Conservation (phyloP, 2,888 invertebrate species). For the Archips xylosteana region DNA sequence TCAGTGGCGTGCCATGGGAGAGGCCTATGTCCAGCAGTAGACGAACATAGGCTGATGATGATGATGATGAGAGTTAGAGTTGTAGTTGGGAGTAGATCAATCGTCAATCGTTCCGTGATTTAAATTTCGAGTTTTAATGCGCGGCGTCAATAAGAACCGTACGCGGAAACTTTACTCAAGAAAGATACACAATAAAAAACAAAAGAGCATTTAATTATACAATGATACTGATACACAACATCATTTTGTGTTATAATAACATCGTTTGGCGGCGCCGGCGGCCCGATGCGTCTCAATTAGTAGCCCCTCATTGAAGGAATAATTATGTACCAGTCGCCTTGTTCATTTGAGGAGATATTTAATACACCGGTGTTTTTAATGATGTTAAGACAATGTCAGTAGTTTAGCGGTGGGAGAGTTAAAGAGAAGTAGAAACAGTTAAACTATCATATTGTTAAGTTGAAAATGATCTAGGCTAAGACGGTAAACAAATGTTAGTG, state of each 20-base stretch:
- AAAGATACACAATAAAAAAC: neutral
- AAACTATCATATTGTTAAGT: too few species aligned
- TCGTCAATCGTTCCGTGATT: too few species aligned
- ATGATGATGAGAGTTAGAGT: too few species aligned
- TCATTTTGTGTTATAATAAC: slow-evolving; percentile 15
- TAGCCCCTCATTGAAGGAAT: neutral
- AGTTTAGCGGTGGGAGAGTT: too few species aligned
- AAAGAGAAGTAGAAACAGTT: too few species aligned
- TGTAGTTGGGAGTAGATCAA: too few species aligned
- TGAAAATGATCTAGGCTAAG: too few species aligned
- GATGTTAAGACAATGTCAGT: neutral
- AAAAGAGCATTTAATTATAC: slow-evolving; percentile 1
- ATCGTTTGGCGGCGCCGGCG: slow-evolving; percentile 9
- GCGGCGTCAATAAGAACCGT: neutral
- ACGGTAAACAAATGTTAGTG: too few species aligned
- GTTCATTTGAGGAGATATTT: slow-evolving; percentile 5
- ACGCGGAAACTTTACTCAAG: neutral
- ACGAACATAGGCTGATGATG: too few species aligned
- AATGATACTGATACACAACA: slow-evolving; percentile 8
- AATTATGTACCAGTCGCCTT: slow-evolving; percentile 4
- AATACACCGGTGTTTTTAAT: neutral
- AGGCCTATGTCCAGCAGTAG: too few species aligned
- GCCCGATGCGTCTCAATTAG: slow-evolving; percentile 16
- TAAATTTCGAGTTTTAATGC: too few species aligned
- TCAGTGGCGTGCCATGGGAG: too few species aligned